Percentiles rank a stretch among this genome's conserved stretches.
These are phyloP conservation scores for Cygnus atratus DNA, from an alignment of 2,113 vertebrate genomes.

Conservation along the genomic window DNA sequence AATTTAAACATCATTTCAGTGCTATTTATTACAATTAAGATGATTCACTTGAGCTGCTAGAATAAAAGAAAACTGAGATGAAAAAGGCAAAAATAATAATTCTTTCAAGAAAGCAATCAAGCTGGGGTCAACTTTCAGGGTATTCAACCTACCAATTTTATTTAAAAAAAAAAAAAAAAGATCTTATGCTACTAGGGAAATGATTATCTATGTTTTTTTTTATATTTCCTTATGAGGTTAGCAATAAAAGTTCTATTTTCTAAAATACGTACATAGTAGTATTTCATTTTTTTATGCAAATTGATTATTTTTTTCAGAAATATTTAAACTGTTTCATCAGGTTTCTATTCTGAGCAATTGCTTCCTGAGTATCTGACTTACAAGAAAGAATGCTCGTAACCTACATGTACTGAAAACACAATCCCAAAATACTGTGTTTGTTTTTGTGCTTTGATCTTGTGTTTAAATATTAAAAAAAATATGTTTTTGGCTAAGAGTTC, in stretches of 20 bases:
- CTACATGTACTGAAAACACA: neutral
- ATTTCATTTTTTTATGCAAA: neutral
- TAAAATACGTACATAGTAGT: neutral
- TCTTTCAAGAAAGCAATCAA: neutral
- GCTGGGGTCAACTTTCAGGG: neutral
- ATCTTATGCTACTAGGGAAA: neutral
- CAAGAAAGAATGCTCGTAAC: neutral
- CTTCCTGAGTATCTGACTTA: neutral
- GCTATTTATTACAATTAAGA: neutral
- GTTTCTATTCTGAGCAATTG: neutral
- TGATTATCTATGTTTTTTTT: neutral
- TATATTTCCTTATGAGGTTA: neutral
- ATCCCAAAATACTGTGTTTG: neutral
- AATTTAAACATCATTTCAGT: neutral
- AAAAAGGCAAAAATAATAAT: neutral
- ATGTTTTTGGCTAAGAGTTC: slow-evolving; percentile 34
- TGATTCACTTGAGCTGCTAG: neutral
- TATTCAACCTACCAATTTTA: neutral
- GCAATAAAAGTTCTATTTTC: neutral
- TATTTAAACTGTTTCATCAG: neutral
- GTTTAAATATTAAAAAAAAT: slow-evolving; percentile 18
- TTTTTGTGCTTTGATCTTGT: slow-evolving; percentile 49
- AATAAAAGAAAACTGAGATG: neutral
- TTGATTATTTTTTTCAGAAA: neutral
- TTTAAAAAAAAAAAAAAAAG: neutral